phyloP scores from a whole-genome alignment of 2,888 invertebrate genomes.

The Watsonalla binaria region DNA sequence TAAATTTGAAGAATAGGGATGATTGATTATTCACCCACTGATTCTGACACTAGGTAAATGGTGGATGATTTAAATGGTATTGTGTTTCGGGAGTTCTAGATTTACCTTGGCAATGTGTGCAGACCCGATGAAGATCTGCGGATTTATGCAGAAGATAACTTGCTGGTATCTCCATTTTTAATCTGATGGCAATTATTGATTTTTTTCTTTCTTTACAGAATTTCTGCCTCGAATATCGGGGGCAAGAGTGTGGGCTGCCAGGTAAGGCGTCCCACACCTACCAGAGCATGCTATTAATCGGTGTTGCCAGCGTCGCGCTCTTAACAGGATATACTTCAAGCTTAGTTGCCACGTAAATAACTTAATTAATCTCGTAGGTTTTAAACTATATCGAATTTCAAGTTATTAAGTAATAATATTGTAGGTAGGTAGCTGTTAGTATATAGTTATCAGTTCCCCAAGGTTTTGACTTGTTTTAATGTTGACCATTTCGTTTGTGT shows the following conservation, averaged over 20 bases:
- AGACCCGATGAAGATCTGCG: no score
- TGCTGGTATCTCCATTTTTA: neutral
- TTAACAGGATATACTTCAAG: conserved; percentile 27
- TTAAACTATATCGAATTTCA: neutral
- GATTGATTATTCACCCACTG: no score
- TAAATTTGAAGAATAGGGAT: no score
- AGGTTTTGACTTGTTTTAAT: no score
- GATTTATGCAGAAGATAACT: no score
- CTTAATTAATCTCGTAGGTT: conserved; percentile 8
- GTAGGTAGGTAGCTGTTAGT: neutral
- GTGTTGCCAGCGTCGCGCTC: conserved; percentile 36
- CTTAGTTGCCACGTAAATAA: conserved; percentile 35
- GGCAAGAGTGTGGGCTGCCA: conserved; percentile 53
- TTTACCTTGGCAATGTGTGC: no score
- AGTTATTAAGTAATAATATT: conserved; percentile 1
- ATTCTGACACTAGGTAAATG: no score
- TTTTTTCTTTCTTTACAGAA: conserved; percentile 49
- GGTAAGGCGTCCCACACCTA: conserved; percentile 29
- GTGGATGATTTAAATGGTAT: no score
- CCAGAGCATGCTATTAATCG: conserved; percentile 34
- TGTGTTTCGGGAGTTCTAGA: no score
- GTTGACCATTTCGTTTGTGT: no score
- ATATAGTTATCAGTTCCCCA: no score
- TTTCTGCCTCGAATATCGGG: conserved; percentile 67
- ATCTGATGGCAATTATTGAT: neutral